A percentile compares a stretch with the other conserved stretches of the same genome.
Conservation (phyloP, 2,888 invertebrate species). For the Nephrotoma appendiculata region DNA sequence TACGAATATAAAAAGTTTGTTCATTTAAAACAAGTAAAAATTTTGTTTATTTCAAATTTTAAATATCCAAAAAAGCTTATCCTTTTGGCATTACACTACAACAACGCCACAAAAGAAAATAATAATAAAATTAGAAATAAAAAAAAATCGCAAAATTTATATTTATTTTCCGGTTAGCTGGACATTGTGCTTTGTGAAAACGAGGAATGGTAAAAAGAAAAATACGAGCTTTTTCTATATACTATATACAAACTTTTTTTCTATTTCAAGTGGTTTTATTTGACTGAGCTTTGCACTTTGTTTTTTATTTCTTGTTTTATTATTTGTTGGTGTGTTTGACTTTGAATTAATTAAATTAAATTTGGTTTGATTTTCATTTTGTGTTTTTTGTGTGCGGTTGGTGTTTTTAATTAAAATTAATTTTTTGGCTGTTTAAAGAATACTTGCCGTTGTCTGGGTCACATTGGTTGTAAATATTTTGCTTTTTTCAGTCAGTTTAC, state of each 20-base stretch:
- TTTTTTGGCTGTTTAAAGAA: background rate
- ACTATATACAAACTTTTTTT: background rate
- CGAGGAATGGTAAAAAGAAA: background rate
- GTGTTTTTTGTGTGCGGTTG: background rate
- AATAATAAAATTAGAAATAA: background rate
- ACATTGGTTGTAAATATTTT: background rate
- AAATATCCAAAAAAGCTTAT: background rate
- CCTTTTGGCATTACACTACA: background rate
- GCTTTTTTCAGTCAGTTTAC: no score
- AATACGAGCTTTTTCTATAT: background rate
- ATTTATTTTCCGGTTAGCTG: background rate
- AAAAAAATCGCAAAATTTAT: background rate
- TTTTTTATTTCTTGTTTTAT: background rate
- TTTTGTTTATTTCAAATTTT: background rate
- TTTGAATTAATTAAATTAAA: background rate
- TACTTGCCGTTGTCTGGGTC: background rate
- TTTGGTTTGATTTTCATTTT: background rate
- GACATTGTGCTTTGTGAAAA: background rate
- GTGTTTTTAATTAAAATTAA: background rate
- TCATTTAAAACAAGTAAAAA: background rate
- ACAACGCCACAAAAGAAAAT: background rate
- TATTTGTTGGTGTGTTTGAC: background rate
- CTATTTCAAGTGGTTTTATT: background rate
- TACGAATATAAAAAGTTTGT: background rate
- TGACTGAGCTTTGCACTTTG: background rate